Base-by-base conservation (phyloP, 2,888 invertebrate species). In the Anorthoa munda region DNA sequence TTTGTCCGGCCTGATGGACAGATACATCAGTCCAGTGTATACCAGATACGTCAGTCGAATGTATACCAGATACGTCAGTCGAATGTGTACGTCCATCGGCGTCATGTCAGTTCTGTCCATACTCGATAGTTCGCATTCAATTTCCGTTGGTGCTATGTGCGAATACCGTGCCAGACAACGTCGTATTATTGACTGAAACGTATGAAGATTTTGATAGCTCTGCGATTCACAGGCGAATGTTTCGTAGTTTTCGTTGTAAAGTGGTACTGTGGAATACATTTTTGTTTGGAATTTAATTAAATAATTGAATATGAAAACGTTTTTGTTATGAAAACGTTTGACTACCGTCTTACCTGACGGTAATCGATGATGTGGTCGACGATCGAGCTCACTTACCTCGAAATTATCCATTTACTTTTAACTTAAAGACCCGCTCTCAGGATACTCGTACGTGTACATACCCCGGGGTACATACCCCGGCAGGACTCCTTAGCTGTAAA, bases 121-220 rank as follows among this genome's bases (percentile, higher is more conserved):
- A 88, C 82, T 82, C 86, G 91, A 91, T 90, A 92, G 92, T 93
- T 92, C 93, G 90, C 88, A 92, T 94, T 93, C 93, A 94, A 94
- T 94, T 94, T 94, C 93, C 94, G 93, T 86, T 84, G 83, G 85
- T 76, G 81, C 81, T 86, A 79, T 88, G 87, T 89, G 87, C 86
- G 89, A 90, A 87, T 86, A 88, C 87, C 86, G 83, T 77, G 85
- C 86, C 84, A 86, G 87, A 88, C 87, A 86, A 85, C 81, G 82
- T 86, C 86, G 87, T 89, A 89, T 90, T 92, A 91, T 90, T 88
- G 89, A 85, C 81, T 83, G 85, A 86, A 90, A 87, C 86, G 86
- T 67, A 72, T 82, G 81, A 76, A 86, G 88, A 89, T 90, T 89
- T 88, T 83, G 85, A 86, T 87, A 86, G 82, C 72, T 39, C 26